Base-by-base conservation (phyloP, 2,797 vertebrate genomes). In the Tiaroga cobitis region DNA sequence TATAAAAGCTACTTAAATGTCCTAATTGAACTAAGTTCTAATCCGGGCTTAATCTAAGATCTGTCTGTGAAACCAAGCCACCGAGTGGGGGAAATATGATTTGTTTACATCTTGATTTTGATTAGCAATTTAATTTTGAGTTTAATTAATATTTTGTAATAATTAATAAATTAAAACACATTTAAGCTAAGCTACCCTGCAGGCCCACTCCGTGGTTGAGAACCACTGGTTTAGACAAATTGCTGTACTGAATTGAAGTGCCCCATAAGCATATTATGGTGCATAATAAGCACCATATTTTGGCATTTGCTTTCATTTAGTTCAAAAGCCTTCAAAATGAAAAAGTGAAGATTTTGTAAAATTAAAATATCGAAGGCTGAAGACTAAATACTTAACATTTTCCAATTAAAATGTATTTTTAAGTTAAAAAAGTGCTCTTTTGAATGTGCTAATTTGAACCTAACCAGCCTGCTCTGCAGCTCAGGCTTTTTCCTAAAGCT, bases 371-470 rank as follows among this genome's bases (percentile, higher is more conserved):
- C 5, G 5, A 39, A 39, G 32, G 32, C 82, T 7, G 7, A 3
- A 68, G 21, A 83, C 29, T 34, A 46, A 18, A 46, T 11, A 4
- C 26, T 49, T 1, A 49, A 19, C 1, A 9, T 32, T 74, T 54
- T 68, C 5, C 37, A 37, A 37, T 37, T 37, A 37, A 37, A 67
- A 75, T 65, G 1, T 5, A 16, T 41, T 54, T 26, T 6, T 2
- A 67, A 3, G 26, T 18, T 15, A 29, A 54, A 21, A 19, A 19
- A 49, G 7, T 63, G n/a, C 15, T 49, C 18, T 72, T 56, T 72
- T 18, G 37, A 81, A 59, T 43, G 67, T 59, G 80, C 8, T 65
- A 83, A 75, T 32, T 16, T 56, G 43, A 76, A 75, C 43, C 7
- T 34, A 80, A 80, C 11, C 78, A 34, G 26, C 3, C n/a, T 18